Evolutionary conservation across 2,113 vertebrate genomes (phyloP), one percentile per base, ranked within the genome.

Genomic region (Tretioscincus oriximinensis): DNA sequence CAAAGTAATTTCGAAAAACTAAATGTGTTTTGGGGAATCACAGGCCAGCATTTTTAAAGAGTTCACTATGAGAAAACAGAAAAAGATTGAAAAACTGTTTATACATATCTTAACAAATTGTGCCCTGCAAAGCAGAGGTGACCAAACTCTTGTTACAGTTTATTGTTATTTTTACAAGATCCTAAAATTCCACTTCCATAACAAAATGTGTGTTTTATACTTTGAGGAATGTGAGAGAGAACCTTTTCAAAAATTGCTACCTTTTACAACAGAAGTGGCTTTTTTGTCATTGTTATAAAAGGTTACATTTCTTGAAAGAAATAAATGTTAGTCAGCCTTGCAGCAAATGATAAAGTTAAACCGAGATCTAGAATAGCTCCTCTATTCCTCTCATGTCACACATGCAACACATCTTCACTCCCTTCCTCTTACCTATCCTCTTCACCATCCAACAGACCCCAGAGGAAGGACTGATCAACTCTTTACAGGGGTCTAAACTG

Each of bases 11-110:
- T 41, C 35, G 2, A 4, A 41, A 41, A 4, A 41, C 35, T 41
- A 51, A 51, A 51, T 51, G 49, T 51, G 49, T 8, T 51, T 51
- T 51, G 86, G 80, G 80, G 49, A 85, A 85, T 88, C 66, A 71
- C 90, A 84, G 84, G 86, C 29, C 77, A 84, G 82, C 84, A 85
- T 92, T 91, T 51, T 89, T 81, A 74, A 83, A 81, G 79, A 28
- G 41, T 49, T 75, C 78, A 82, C 61, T 77, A 77, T 73, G 92
- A 81, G 88, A 81, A 78, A 87, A 83, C 84, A 88, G 83, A 87
- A 51, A 5, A 8, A 51, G 49, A 51, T 51, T 90, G 84, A 90
- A 89, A 83, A 64, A 20, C 81, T 88, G 81, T 41, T 7, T 54
- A 78, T 87, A 90, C 88, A 67, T 29, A 82, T 69, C 73, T 88